phyloP scores from a whole-genome alignment of 2,888 invertebrate genomes.

The Halictus ligatus region DNA sequence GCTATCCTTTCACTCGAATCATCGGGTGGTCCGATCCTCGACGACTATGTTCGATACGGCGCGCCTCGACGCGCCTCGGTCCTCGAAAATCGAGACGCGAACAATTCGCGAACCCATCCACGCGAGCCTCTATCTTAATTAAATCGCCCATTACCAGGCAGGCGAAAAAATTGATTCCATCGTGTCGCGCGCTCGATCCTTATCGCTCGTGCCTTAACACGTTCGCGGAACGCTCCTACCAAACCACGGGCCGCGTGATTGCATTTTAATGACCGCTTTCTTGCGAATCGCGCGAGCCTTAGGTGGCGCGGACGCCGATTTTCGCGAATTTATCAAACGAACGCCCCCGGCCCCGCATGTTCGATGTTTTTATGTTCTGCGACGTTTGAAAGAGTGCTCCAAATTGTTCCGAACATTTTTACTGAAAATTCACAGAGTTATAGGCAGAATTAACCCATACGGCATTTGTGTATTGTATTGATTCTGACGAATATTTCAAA shows the following conservation, averaged over 20 bases:
- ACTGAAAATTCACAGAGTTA: background rate
- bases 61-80: background rate
- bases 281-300: background rate
- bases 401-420: background rate
- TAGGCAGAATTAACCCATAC: no score
- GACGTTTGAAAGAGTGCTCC: background rate
- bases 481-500: no score
- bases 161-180: slow-evolving; percentile 29
- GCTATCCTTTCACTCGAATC: slow-evolving; percentile 53
- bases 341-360: background rate
- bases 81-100: slow-evolving; percentile 18
- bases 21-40: slow-evolving; percentile 42
- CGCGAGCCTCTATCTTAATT: slow-evolving; percentile 47
- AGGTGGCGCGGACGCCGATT: background rate
- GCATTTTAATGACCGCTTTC: slow-evolving; percentile 46
- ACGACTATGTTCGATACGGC: background rate
- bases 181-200: slow-evolving; percentile 24
- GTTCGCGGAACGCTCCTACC: slow-evolving; percentile 12
- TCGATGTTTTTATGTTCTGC: slow-evolving; percentile 33
- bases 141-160: slow-evolving; percentile 33
- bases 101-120: slow-evolving; percentile 10
- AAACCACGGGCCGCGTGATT: slow-evolving; percentile 27
- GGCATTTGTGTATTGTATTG: no score
- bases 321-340: background rate
- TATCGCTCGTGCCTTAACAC: slow-evolving; percentile 24